Base-by-base conservation (phyloP, 2,113 vertebrate genomes). In the Ursus arctos region DNA sequence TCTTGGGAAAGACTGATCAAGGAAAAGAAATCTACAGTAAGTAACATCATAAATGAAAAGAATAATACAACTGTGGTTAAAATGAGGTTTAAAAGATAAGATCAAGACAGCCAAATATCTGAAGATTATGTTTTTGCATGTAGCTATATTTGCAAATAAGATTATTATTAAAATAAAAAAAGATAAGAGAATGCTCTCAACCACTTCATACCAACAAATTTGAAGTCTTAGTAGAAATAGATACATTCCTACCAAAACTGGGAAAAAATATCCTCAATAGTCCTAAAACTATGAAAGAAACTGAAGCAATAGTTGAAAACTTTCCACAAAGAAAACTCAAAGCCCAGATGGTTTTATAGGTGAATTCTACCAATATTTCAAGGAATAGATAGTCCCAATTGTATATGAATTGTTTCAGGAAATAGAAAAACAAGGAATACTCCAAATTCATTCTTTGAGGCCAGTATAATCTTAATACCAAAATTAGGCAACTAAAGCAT, bases 131-230 rank as follows among this genome's bases (percentile, higher is more conserved):
- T 40, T 83, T 97, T 96, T 92, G 61, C 63, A 74, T 69, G 63
- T 61, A n/a, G 4, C 28, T 74, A 11, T 59, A 80, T 97, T 92
- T 88, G 24, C 77, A 97, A 85, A 72, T 59, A 43, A 92, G 91
- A 71, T 26, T 82, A 55, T 77, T 57, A 77, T 28, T 77, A 57
- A 87, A 43, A 82, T 63, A 61, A 93, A 80, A 59, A 28, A 47
- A 33, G 26, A 18, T 49, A 79, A 65, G 33, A 69, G 22, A 93
- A 90, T 81, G 63, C 33, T 90, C 7, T 92, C 21, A 82, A 51
- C 28, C 43, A 40, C 57, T 69, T 65, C 82, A 59, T 43, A 69
- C 7, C 43, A 63, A 57, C 47, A 85, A 63, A 88, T 67, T 40
- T 93, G 55, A 97, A 93, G 36, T 90, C 33, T 65, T 93, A 36